Evolutionary conservation across 2,113 vertebrate genomes (phyloP).

Genomic region (Hydrochoerus hydrochaeris): DNA sequence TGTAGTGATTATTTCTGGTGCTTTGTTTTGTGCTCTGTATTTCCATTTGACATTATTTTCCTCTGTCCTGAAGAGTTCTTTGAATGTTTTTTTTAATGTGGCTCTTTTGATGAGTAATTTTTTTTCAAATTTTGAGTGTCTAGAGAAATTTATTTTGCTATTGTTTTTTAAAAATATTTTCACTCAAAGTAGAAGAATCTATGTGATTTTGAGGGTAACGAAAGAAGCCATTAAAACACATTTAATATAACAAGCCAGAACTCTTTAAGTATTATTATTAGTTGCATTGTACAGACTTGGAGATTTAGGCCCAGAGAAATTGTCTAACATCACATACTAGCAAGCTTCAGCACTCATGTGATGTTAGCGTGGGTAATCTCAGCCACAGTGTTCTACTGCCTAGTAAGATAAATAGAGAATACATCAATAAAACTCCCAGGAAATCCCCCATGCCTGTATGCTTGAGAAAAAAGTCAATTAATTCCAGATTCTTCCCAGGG

Average conservation of each 20-base stretch:
- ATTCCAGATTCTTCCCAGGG: not conserved
- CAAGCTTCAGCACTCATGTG: not conserved
- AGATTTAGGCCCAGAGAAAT: not conserved
- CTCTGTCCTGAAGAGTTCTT: not conserved
- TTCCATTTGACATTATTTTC: not conserved
- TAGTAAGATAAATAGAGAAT: not conserved
- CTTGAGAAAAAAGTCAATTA: not conserved
- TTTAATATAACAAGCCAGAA: not conserved
- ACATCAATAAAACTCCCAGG: not conserved
- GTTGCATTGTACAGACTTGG: not conserved
- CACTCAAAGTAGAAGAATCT: not conserved
- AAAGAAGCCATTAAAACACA: conserved; percentile 24
- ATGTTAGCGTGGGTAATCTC: not conserved
- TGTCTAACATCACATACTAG: not conserved
- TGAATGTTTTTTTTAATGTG: not conserved
- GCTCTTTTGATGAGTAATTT: not conserved
- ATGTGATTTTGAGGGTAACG: not conserved
- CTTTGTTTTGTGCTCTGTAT: not conserved
- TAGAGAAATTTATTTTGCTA: not conserved
- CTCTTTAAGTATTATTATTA: not conserved
- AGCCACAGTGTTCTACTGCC: not conserved
- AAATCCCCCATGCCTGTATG: conserved; percentile 24
- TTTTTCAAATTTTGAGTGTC: not conserved
- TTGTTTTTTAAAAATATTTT: conserved; percentile 28
- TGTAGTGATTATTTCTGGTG: not conserved